Base-by-base conservation (phyloP, 2,113 vertebrate species). In the Psilopsiagon aurifrons region DNA sequence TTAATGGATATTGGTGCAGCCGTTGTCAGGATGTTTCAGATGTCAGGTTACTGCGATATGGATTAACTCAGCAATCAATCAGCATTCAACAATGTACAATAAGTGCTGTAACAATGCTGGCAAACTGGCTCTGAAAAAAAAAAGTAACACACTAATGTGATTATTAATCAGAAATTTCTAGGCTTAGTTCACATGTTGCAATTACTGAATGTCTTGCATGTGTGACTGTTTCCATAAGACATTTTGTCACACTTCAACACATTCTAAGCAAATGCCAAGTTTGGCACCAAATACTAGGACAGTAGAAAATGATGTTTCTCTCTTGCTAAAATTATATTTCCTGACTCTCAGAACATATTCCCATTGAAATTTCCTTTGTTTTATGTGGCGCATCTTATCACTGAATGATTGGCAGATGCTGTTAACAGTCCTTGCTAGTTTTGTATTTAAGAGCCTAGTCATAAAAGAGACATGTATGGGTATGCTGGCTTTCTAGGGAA, bases 111-210 rank as follows among this genome's bases (percentile, higher is more conserved):
- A 93, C 54, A 92, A 27, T 55, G 60, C 44, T 71, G 55, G 29
- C 33, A 94, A 97, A 92, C 89, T 73, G 71, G 27, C 57, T 92
- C 66, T 85, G 81, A 74, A 95, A 95, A 87, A 49, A 69, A 66
- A 92, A 85, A 28, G n/a, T 54, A 49, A 60, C 25, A 52, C 22
- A 3, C 13, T 90, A 82, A 76, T 92, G 35, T 76, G 31, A 77
- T 94, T 91, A 91, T 92, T 95, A 96, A 80, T 88, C 78, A 92
- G 74, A 71, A 88, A 75, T 94, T 84, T 88, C 64, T 83, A 78
- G 49, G 55, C 71, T 81, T 25, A 13, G 12, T 92, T 83, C 6
- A 0, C 1, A 0, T 85, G 20, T 54, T 71, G 6, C 63, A 77
- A 74, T 95, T 90, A 63, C 18, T 64, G 49, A 68, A 68, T 47